Conservation (phyloP, 1,140 invertebrate species). For the Macrostomum lignano region DNA sequence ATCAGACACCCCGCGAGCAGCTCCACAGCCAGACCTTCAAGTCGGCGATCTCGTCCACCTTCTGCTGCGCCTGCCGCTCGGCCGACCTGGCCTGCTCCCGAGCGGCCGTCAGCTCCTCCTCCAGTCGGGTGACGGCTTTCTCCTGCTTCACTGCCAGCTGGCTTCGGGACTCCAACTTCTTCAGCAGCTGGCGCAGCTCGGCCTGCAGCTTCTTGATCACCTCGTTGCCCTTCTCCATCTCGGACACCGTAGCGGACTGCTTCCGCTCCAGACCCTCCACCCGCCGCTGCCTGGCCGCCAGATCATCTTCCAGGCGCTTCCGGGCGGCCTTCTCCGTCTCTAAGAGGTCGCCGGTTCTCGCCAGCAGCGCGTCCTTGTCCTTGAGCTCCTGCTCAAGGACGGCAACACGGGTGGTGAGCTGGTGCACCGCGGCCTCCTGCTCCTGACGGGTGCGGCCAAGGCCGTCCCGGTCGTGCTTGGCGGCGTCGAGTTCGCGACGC, state of each 20-base stretch:
- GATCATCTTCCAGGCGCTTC: slow-evolving; percentile 20
- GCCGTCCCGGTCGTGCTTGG: no score
- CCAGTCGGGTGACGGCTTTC: slow-evolving; percentile 21
- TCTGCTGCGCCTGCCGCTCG: no score
- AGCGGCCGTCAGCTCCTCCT: no score
- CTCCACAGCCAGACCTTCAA: no score
- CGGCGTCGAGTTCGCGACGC: slow-evolving; percentile 18
- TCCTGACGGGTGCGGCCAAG: slow-evolving; percentile 18
- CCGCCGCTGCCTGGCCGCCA: slow-evolving; percentile 14
- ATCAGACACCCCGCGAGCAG: no score
- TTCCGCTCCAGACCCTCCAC: slow-evolving; percentile 33
- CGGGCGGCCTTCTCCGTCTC: slow-evolving; percentile 19
- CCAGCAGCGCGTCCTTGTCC: slow-evolving; percentile 31
- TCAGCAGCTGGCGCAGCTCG: no score
- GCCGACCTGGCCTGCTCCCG: no score
- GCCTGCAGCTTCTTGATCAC: slow-evolving; percentile 41
- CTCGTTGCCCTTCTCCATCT: slow-evolving; percentile 45
- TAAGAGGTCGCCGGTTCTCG: slow-evolving; percentile 15
- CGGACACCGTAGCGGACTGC: slow-evolving; percentile 37
- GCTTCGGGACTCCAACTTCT: no score
- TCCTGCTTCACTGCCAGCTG: slow-evolving; percentile 27
- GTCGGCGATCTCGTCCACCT: no score
- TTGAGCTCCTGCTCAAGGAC: slow-evolving; percentile 37
- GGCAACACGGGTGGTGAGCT: slow-evolving; percentile 32
- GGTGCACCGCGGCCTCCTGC: slow-evolving; percentile 30